Conservation (phyloP, 2,888 invertebrate genomes). For the Caenorhabditis plicata region DNA sequence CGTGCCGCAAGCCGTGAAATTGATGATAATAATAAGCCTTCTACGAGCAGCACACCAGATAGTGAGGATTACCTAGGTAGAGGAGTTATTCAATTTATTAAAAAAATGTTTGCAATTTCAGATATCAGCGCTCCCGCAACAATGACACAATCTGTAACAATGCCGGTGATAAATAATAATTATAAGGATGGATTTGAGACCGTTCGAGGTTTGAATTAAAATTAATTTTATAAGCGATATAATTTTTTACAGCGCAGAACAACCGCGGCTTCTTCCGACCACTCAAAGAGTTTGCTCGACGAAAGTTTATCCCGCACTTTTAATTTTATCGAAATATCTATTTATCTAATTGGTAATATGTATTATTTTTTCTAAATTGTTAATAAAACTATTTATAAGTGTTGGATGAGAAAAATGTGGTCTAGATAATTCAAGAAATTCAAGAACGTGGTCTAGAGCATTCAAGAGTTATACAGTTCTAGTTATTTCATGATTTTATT, state of each 20-base stretch:
- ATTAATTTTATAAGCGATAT: not conserved
- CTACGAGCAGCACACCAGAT: slow-evolving; percentile 22
- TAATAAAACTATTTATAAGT: too few species aligned
- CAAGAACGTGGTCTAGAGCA: too few species aligned
- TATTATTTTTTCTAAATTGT: too few species aligned
- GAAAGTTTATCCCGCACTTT: slow-evolving; percentile 18
- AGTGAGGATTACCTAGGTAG: slow-evolving; percentile 17
- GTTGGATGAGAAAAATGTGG: too few species aligned
- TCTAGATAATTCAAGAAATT: too few species aligned
- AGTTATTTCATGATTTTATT: too few species aligned
- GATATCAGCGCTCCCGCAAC: not conserved
- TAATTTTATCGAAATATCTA: too few species aligned
- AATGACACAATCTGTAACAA: slow-evolving; percentile 24
- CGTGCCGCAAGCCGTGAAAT: slow-evolving; percentile 39
- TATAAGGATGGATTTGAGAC: slow-evolving; percentile 11
- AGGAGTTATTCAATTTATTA: not conserved
- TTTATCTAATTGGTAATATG: too few species aligned
- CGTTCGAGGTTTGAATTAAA: slow-evolving; percentile 1
- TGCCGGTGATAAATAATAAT: slow-evolving; percentile 23
- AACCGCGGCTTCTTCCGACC: slow-evolving; percentile 28
- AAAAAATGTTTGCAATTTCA: too few species aligned
- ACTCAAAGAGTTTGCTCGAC: slow-evolving; percentile 26
- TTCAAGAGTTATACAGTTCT: too few species aligned
- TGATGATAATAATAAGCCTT: slow-evolving; percentile 21
- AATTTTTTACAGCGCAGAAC: too few species aligned